Evolutionary conservation across 2,113 vertebrate species (phyloP), one percentile per base, ranked within the genome.

Genomic region (Lasiurus borealis): DNA sequence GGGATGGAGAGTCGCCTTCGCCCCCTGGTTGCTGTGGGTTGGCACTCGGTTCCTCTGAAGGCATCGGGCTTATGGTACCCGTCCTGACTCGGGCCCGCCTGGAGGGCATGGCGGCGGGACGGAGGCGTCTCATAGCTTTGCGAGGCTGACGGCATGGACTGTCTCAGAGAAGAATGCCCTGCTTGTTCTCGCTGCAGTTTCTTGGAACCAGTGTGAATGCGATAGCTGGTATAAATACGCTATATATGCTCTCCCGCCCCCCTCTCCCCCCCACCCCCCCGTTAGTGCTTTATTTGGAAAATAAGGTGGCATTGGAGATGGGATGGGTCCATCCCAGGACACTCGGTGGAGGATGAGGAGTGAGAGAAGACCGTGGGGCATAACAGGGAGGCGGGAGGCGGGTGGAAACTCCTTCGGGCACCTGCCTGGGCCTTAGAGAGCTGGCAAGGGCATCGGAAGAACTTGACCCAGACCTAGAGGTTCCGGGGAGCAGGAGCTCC

Each of bases 211-310:
- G 88, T 85, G 85, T 93, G 92, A 96, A 85, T 96, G 66, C 90
- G 85, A 73, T 77, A 59, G 64, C 27, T 83, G 36, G 52, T 90
- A 77, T 78, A 68, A 94, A 85, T 93, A 85, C 72, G 76, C 75
- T 36, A 48, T 92, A 8, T 31, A n/a, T 68, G 68, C 54, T 64
- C 85, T 72, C 72, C 66, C 93, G 6, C 5, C 19, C 52, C 6
- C 52, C 52, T 2, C 3, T 0, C 8, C 23, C 3, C 57, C 23
- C 23, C 21, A 7, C 54, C 54, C 3, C 73, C 72, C 36, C 31
- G 93, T 92, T 95, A 78, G 64, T 73, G 25, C 94, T 97, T 94
- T 88, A 87, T 90, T 81, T 95, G 80, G 85, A 87, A 92, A 96
- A 75, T 64, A 40, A 85, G 86, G 68, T 82, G 77, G 78, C 75